Percentiles rank a stretch among this genome's conserved stretches.
These are phyloP conservation scores for Chloropsis hardwickii DNA, from an alignment of 2,113 vertebrate genomes.

Conservation along the genomic window DNA sequence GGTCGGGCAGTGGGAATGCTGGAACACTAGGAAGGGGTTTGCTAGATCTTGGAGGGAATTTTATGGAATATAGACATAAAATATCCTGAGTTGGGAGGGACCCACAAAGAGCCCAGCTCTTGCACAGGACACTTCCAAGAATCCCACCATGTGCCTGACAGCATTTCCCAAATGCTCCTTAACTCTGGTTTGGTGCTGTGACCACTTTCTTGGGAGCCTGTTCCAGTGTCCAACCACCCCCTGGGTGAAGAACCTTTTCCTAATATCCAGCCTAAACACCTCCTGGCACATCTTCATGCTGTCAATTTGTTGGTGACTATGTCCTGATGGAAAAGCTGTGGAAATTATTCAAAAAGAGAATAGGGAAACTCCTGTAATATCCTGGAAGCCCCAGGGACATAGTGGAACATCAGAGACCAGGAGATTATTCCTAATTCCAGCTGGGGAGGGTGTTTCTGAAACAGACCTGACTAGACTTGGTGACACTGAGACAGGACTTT, in stretches of 20 bases:
- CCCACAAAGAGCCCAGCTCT: neutral
- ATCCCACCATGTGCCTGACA: neutral
- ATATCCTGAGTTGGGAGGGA: neutral
- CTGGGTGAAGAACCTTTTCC: neutral
- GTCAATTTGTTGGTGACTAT: neutral
- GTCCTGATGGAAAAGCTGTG: neutral
- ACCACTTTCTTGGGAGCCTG: neutral
- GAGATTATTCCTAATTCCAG: neutral
- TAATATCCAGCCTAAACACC: neutral
- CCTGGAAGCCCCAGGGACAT: neutral
- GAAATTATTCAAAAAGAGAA: neutral
- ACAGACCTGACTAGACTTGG: neutral
- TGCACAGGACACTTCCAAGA: neutral
- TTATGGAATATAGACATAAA: neutral
- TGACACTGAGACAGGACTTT: neutral
- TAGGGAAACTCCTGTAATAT: neutral
- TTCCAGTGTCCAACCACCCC: neutral
- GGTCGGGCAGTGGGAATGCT: fast-evolving
- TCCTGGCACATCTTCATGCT: neutral
- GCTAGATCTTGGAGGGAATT: neutral
- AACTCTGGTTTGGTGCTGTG: neutral
- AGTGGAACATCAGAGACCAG: neutral
- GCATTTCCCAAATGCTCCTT: neutral
- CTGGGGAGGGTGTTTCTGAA: neutral
- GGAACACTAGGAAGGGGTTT: neutral